Evolutionary conservation across 2,888 invertebrate species (phyloP).

Genomic region (Leptinotarsa peninsularis): DNA sequence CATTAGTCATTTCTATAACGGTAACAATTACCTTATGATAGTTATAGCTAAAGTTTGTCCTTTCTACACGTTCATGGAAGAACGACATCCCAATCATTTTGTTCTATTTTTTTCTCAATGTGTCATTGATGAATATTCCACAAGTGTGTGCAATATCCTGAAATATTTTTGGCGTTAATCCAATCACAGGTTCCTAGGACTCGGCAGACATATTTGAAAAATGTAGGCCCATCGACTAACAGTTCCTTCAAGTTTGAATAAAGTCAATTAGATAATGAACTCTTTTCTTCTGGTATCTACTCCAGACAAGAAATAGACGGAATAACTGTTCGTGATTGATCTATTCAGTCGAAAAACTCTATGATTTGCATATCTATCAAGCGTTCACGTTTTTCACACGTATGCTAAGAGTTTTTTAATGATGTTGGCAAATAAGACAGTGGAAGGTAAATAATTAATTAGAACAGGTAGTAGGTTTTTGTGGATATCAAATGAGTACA

Average conservation of each 20-base stretch:
- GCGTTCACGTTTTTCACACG: slow-evolving; percentile 4
- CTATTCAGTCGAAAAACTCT: background rate
- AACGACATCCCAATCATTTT: too few species aligned
- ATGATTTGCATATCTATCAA: slow-evolving; percentile 2
- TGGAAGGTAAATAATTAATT: too few species aligned
- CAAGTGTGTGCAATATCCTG: too few species aligned
- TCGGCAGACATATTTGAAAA: too few species aligned
- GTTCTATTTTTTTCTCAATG: too few species aligned
- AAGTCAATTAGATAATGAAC: slow-evolving; percentile 6
- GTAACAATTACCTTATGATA: too few species aligned
- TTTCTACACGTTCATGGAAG: too few species aligned
- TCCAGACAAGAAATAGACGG: slow-evolving; percentile 15
- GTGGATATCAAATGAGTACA: background rate
- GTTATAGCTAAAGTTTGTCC: too few species aligned
- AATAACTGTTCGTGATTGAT: slow-evolving; percentile 16
- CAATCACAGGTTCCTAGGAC: too few species aligned
- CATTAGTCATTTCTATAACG: too few species aligned
- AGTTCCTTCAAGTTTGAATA: background rate
- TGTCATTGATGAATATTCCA: too few species aligned
- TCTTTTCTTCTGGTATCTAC: slow-evolving; percentile 5
- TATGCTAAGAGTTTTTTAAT: background rate
- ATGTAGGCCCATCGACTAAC: background rate
- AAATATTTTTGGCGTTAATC: too few species aligned
- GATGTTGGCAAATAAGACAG: background rate
- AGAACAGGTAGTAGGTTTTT: background rate